Base-by-base conservation (phyloP, 1,140 invertebrate species). In the Drosophila sturtevanti region DNA sequence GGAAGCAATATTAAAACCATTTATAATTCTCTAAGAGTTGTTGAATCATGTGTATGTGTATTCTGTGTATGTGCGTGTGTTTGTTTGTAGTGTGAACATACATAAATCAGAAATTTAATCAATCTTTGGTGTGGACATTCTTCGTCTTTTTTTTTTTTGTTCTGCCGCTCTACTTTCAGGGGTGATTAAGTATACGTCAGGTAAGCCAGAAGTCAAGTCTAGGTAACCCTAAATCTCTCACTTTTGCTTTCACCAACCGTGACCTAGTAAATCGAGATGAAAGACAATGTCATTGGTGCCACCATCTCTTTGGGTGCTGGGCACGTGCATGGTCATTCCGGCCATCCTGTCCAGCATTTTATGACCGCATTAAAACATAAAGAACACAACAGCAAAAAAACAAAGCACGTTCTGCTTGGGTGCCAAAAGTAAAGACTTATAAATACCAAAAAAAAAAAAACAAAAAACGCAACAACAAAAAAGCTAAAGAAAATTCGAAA, bases 301-400 rank as follows among this genome's bases (percentile, higher is more conserved):
- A 48, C 41, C 12, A 44, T 14, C 14, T 16, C 18, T 18, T 48
- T 21, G 10, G 16, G 16, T 48, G 6, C 44, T 27, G 61, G 59
- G 66, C 51, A 41, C 48, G 72, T 76, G 44, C 55, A 62, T 54
- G 44, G 21, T 24, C 51, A 37, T 18, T 34, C 51, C 64, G 75
- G 54, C 37, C 59, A 37, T 41, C 63, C 60, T 65, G 59, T 51
- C 72, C 37, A 81, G 79, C 75, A 81, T 77, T 86, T 86, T 87
- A 86, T 74, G 75, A 68, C 63, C 82, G 66, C 82, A 86, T 86
- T 82, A 86, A 79, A 77, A 70, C 75, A 81, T 78, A 79, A 81
- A 77, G 73, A 31, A 86, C n/a, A 71, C 63, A 73, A 14, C 56
- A 24, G 14, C 44, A 31, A 54, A 21, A 37, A 61, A 66, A 64